Conservation (phyloP, 2,797 vertebrate genomes). For the Geotrypetes seraphini region DNA sequence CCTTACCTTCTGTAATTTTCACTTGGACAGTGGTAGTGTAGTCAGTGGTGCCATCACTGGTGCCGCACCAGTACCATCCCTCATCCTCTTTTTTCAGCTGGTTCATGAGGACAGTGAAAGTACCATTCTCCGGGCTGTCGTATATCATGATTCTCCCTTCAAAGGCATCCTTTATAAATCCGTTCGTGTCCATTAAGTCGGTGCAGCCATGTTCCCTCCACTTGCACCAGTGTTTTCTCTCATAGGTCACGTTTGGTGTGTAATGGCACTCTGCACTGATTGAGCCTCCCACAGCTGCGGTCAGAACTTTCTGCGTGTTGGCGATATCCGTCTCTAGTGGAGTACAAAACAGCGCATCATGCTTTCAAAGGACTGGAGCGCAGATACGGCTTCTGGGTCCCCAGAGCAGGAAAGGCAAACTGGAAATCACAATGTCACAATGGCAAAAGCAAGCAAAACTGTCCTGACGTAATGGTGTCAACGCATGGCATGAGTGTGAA, state of each 20-base stretch:
- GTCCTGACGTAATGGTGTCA: too few relatives aligned
- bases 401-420: too few relatives aligned
- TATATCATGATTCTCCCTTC: slow-evolving; percentile 37
- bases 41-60: not conserved
- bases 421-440: too few relatives aligned
- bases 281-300: slow-evolving; percentile 30
- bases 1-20: slow-evolving; percentile 38
- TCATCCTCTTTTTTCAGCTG: slow-evolving; percentile 27
- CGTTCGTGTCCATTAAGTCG: slow-evolving; percentile 6
- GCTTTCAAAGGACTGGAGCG: too few relatives aligned
- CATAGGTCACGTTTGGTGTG: not conserved
- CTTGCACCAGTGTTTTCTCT: slow-evolving; percentile 36
- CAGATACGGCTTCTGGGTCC: too few relatives aligned
- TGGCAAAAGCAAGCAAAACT: too few relatives aligned
- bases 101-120: slow-evolving; percentile 34
- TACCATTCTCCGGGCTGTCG: slow-evolving; percentile 5
- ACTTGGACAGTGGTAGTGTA: slow-evolving; percentile 29
- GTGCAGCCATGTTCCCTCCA: slow-evolving; percentile 4
- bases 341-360: too few relatives aligned
- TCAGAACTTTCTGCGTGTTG: slow-evolving; percentile 1
- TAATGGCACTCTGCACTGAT: slow-evolving; percentile 37
- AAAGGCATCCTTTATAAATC: fast-evolving
- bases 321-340: slow-evolving; percentile 27
- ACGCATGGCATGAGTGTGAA: too few relatives aligned
- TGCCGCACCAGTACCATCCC: slow-evolving; percentile 54